A percentile compares a stretch with the other conserved stretches of the same genome.
phyloP scores from a whole-genome alignment of 1,140 invertebrate genomes.

The Aphelinus atriplicis region DNA sequence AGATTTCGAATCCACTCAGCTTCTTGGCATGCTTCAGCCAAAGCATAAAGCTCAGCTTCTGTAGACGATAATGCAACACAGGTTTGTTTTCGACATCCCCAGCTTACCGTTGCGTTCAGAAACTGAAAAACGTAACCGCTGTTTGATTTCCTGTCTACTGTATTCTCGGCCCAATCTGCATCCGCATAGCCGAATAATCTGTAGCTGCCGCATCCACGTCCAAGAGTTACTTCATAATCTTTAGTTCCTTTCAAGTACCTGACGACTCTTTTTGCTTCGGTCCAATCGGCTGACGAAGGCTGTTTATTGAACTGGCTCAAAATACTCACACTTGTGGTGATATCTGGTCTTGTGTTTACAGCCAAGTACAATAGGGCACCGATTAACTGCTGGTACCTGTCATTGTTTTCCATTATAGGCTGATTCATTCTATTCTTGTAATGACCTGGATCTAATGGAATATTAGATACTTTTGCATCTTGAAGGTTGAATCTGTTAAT shows the following conservation, averaged over 20 bases:
- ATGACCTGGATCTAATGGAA: neutral
- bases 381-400: slow-evolving; percentile 1
- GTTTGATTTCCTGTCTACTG: slow-evolving; percentile 42
- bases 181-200: slow-evolving; percentile 36
- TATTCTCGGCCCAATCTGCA: slow-evolving; percentile 44
- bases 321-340: slow-evolving; percentile 43
- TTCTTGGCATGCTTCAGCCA: slow-evolving; percentile 33
- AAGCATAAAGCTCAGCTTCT: slow-evolving; percentile 45
- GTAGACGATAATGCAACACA: slow-evolving; percentile 43
- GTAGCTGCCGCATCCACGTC: neutral
- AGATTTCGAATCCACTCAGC: slow-evolving; percentile 18
- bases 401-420: neutral
- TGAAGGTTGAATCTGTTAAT: neutral
- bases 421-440: neutral
- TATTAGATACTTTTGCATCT: slow-evolving; percentile 2
- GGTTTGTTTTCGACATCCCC: slow-evolving; percentile 22
- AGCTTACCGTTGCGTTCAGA: slow-evolving; percentile 31
- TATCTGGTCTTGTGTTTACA: slow-evolving; percentile 18
- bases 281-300: slow-evolving; percentile 41
- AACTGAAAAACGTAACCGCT: slow-evolving; percentile 40
- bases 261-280: slow-evolving; percentile 44
- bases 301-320: slow-evolving; percentile 47
- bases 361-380: slow-evolving; percentile 11
- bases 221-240: slow-evolving; percentile 23
- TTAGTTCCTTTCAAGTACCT: slow-evolving; percentile 47